Conservation (phyloP, 2,888 invertebrate species). For the Meta bourneti region DNA sequence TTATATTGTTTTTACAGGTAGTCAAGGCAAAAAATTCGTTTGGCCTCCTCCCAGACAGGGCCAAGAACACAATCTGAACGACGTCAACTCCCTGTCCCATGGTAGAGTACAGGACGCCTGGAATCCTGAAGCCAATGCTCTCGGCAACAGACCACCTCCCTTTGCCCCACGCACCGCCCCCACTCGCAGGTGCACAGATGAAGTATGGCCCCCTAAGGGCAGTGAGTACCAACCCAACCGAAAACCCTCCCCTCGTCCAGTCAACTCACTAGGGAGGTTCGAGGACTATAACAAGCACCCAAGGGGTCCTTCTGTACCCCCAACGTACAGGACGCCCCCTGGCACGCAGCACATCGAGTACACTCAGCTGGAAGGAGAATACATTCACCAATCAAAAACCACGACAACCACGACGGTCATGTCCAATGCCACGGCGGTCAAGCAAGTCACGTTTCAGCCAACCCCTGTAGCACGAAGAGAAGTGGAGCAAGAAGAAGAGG, state of each 20-base stretch:
- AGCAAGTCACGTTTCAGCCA: constrained; percentile 78
- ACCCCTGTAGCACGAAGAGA: constrained; percentile 9
- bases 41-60: constrained; percentile 73
- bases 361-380: constrained; percentile 57
- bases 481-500: constrained; percentile 55
- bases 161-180: constrained; percentile 69
- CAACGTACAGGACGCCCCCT: constrained; percentile 78
- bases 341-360: constrained; percentile 69
- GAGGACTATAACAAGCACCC: constrained; percentile 72
- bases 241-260: constrained; percentile 40
- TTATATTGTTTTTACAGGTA: constrained; percentile 37
- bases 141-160: constrained; percentile 61
- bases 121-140: constrained; percentile 66
- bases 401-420: constrained; percentile 33
- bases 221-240: constrained; percentile 26
- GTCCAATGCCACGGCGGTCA: background rate
- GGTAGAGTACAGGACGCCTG: constrained; percentile 30
- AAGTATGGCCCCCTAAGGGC: constrained; percentile 76
- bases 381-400: constrained; percentile 50
- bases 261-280: constrained; percentile 69
- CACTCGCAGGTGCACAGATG: constrained; percentile 55
- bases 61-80: background rate
- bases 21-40: constrained; percentile 69
- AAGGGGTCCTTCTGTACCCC: constrained; percentile 74
- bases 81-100: background rate